A percentile compares a stretch with the other conserved stretches of the same genome.
phyloP scores from a whole-genome alignment of 2,113 vertebrate genomes.

The Peromyscus polionotus region DNA sequence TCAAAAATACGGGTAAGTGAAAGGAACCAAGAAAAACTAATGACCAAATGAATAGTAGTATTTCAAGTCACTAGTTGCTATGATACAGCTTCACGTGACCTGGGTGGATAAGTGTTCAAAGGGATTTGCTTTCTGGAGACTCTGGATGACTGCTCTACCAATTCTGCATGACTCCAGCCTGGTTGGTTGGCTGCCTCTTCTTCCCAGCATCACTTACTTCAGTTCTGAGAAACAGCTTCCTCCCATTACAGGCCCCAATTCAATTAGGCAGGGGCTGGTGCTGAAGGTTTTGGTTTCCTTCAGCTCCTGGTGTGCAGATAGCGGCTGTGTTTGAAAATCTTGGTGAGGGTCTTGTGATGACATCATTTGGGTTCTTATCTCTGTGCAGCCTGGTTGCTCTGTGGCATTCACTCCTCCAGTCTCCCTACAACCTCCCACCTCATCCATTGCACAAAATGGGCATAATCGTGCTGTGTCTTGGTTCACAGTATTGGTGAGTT shows the following conservation, averaged over 20 bases:
- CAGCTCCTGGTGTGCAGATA: conserved; percentile 50
- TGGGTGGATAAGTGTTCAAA: conserved; percentile 54
- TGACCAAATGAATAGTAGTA: conserved; percentile 69
- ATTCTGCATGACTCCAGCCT: neutral
- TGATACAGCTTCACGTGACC: conserved; percentile 68
- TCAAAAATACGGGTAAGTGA: conserved; percentile 70
- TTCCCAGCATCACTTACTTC: conserved; percentile 60
- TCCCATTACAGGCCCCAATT: conserved; percentile 48
- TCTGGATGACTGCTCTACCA: conserved; percentile 34
- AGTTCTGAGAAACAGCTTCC: conserved; percentile 73
- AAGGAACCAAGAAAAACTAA: conserved; percentile 76
- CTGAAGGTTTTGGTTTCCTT: conserved; percentile 46
- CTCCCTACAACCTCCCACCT: neutral
- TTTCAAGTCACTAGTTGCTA: conserved; percentile 73
- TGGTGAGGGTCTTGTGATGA: neutral
- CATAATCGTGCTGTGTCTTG: neutral
- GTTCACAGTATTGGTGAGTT: neutral
- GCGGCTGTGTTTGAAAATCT: neutral
- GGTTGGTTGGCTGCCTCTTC: conserved; percentile 32
- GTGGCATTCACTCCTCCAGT: neutral
- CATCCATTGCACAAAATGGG: neutral
- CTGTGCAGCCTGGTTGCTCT: neutral
- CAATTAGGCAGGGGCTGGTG: conserved; percentile 48
- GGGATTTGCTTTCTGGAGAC: conserved; percentile 63
- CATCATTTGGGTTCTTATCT: neutral